phyloP scores from a whole-genome alignment of 2,888 invertebrate species.

The Dasypolia templi region DNA sequence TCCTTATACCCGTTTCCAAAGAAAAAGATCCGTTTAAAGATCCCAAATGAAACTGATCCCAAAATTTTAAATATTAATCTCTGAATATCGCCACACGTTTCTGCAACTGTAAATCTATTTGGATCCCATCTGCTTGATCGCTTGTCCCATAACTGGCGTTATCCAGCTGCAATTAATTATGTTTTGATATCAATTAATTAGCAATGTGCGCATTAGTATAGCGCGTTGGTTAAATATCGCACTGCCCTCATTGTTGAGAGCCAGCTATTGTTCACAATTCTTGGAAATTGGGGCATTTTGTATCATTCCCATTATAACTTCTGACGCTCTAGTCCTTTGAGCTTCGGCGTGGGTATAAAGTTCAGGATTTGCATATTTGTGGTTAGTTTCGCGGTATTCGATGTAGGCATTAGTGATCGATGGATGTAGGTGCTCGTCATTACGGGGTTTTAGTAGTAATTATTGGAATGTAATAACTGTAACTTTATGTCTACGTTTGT shows the following conservation, averaged over 20 bases:
- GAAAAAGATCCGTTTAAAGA: conserved; percentile 17
- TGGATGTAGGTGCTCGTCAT: conserved; percentile 7
- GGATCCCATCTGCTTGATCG: conserved; percentile 42
- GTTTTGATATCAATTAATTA: conserved; percentile 72
- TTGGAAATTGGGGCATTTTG: conserved; percentile 52
- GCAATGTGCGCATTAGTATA: conserved; percentile 64
- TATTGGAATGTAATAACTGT: conserved; percentile 8
- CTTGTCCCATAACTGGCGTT: conserved; percentile 52
- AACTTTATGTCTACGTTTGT: background rate
- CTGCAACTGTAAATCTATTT: conserved; percentile 52
- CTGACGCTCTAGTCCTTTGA: conserved; percentile 31
- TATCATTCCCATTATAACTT: conserved; percentile 41
- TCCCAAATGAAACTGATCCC: too few relatives aligned
- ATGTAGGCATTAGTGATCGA: conserved; percentile 9
- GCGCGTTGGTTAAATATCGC: conserved; percentile 59
- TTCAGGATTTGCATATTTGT: conserved; percentile 47
- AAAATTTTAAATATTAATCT: conserved; percentile 49
- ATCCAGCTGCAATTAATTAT: conserved; percentile 67
- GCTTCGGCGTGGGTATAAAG: conserved; percentile 17
- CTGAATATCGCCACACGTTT: conserved; percentile 13
- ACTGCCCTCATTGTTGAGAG: conserved; percentile 45
- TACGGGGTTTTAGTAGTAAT: conserved; percentile 7
- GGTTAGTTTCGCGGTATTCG: conserved; percentile 31
- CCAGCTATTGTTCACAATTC: conserved; percentile 54
- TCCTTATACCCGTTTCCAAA: conserved; percentile 3